Evolutionary conservation across 1,140 invertebrate species (phyloP).

Genomic region (Drosophila mojavensis): DNA sequence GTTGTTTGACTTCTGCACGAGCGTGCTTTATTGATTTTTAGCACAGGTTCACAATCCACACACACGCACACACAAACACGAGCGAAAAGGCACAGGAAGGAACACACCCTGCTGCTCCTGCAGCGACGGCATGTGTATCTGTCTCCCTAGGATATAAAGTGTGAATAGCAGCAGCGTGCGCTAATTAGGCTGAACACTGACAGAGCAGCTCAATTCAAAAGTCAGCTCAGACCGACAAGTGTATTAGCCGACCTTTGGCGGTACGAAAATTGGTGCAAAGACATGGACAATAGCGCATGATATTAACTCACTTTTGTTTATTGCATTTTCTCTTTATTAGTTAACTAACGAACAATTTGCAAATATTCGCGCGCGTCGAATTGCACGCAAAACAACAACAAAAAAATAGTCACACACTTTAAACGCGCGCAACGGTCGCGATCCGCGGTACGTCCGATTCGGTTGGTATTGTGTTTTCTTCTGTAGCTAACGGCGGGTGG

Average conservation of each 20-base stretch:
- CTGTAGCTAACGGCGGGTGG: slow-evolving; percentile 26
- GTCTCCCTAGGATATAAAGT: slow-evolving; percentile 59
- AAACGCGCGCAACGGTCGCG: slow-evolving; percentile 41
- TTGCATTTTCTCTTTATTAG: slow-evolving; percentile 4
- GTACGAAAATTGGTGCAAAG: not conserved
- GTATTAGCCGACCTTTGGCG: not conserved
- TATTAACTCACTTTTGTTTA: slow-evolving; percentile 37
- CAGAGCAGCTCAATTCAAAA: not conserved
- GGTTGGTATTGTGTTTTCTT: slow-evolving; percentile 40
- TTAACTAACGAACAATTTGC: slow-evolving; percentile 12
- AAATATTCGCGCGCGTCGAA: slow-evolving; percentile 23
- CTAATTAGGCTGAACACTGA: slow-evolving; percentile 14
- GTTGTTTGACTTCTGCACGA: slow-evolving; percentile 47
- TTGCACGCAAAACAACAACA: slow-evolving; percentile 18
- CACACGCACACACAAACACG: slow-evolving; percentile 11
- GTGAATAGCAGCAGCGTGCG: slow-evolving; percentile 22
- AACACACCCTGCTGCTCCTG: slow-evolving; percentile 62
- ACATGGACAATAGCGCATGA: not conserved
- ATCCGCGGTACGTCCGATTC: slow-evolving; percentile 39
- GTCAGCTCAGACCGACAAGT: not conserved
- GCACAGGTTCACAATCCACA: slow-evolving; percentile 38
- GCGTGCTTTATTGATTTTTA: slow-evolving; percentile 52
- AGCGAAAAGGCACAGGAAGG: slow-evolving; percentile 10
- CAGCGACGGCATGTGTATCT: slow-evolving; percentile 48
- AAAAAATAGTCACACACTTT: slow-evolving; percentile 24